phyloP scores from a whole-genome alignment of 2,113 vertebrate genomes.

The Chlorocebus sabaeus region DNA sequence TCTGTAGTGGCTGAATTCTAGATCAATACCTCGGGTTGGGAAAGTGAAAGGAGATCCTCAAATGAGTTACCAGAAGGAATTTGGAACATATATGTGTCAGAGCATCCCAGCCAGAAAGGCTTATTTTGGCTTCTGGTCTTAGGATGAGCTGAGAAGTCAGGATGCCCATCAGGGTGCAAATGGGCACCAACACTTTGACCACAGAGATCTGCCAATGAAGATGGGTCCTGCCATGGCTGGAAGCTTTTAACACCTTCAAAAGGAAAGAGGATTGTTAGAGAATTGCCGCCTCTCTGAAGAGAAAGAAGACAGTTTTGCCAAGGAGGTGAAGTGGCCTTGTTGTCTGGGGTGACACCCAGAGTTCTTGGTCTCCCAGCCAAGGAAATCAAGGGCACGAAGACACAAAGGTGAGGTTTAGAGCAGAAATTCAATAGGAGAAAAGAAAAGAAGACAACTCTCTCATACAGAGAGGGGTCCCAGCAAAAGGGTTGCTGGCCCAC shows the following conservation, averaged over 20 bases:
- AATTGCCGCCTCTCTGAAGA: not conserved
- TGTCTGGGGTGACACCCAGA: too few species aligned
- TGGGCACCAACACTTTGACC: not conserved
- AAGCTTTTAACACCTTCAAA: not conserved
- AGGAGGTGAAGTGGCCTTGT: too few species aligned
- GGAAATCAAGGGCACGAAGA: too few species aligned
- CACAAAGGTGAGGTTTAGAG: too few species aligned
- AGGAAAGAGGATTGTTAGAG: not conserved
- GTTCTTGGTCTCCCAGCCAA: too few species aligned
- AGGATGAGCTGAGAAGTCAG: not conserved
- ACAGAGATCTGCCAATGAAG: not conserved
- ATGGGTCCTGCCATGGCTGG: not conserved
- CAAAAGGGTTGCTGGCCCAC: too few species aligned
- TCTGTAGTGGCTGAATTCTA: not conserved
- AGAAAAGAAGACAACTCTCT: too few species aligned
- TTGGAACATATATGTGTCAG: not conserved
- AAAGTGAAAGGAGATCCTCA: not conserved
- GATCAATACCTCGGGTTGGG: not conserved
- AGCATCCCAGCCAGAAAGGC: not conserved
- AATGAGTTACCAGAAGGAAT: not conserved
- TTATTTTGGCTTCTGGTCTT: not conserved
- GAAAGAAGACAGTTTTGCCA: not conserved
- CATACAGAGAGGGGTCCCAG: too few species aligned
- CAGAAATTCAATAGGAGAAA: too few species aligned
- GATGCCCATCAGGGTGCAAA: not conserved